A percentile compares a stretch with the other conserved stretches of the same genome.
These are phyloP conservation scores for Phthorimaea operculella DNA, from an alignment of 1,140 invertebrate genomes.

Conservation along the genomic window DNA sequence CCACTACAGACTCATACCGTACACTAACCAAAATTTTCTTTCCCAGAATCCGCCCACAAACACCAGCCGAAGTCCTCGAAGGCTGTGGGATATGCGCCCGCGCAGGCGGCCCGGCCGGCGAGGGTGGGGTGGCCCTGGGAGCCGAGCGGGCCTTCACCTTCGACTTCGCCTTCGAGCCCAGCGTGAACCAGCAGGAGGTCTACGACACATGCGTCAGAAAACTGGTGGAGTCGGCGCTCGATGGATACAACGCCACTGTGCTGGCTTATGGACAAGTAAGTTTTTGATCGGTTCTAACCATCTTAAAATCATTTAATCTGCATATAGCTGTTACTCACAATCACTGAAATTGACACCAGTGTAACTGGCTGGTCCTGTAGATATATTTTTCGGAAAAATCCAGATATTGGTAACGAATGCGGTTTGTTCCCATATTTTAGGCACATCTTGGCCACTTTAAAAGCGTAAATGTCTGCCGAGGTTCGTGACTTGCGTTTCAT, in stretches of 20 bases:
- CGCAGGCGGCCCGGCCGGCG: conserved; percentile 87
- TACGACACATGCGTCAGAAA: conserved; percentile 88
- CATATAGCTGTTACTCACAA: no score
- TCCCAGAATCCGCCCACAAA: conserved; percentile 92
- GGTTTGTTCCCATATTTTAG: no score
- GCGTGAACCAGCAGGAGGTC: conserved; percentile 77
- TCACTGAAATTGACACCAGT: no score
- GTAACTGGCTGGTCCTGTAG: no score
- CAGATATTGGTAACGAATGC: no score
- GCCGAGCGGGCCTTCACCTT: conserved; percentile 97
- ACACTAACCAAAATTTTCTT: conserved; percentile 1
- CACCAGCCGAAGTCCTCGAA: conserved; percentile 91
- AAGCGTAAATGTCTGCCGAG: no score
- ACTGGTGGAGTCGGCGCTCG: conserved; percentile 88
- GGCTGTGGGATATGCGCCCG: conserved; percentile 94
- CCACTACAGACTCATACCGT: no score
- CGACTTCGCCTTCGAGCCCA: conserved; percentile 93
- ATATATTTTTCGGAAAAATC: no score
- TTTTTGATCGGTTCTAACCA: conserved; percentile 14
- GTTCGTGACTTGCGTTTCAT: no score
- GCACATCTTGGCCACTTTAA: no score
- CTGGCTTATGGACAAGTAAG: conserved; percentile 93
- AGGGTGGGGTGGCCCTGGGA: conserved; percentile 93
- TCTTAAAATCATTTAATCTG: no score
- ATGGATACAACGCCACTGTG: conserved; percentile 95